Conservation (phyloP, 1,140 invertebrate species). For the Drosophila oshimai region DNA sequence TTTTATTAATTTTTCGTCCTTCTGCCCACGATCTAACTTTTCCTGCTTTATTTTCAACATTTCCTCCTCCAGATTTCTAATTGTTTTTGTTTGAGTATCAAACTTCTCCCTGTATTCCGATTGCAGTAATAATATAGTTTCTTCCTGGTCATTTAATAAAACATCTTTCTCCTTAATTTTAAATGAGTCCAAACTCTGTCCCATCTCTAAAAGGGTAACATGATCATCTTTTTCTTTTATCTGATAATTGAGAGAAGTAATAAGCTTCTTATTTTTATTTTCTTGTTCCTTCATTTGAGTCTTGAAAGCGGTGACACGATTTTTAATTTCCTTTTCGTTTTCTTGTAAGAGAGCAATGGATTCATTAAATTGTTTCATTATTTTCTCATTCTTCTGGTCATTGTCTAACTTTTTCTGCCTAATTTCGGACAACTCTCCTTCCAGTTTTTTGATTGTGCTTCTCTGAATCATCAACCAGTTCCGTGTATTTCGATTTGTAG, state of each 20-base stretch:
- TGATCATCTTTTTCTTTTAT: not conserved
- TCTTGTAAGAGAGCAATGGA: not conserved
- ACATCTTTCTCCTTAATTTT: slow-evolving; percentile 1
- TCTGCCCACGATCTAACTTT: no score
- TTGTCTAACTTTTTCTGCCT: not conserved
- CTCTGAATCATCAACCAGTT: not conserved
- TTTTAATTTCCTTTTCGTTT: no score
- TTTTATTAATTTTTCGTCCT: no score
- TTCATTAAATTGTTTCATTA: not conserved
- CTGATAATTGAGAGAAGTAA: no score
- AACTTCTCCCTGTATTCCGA: no score
- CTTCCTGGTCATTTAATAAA: not conserved
- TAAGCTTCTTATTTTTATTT: no score
- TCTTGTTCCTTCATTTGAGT: no score
- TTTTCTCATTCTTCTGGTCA: not conserved
- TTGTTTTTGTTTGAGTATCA: no score
- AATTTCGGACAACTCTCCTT: not conserved
- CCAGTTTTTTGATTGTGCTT: not conserved
- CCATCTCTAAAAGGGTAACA: not conserved
- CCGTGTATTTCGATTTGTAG: no score
- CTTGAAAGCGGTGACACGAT: no score
- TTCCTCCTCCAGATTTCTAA: no score
- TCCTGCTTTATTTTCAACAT: no score
- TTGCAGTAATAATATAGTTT: not conserved
- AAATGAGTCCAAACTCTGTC: not conserved